phyloP scores from a whole-genome alignment of 1,140 invertebrate species.

The Pseudomyrmex gracilis region DNA sequence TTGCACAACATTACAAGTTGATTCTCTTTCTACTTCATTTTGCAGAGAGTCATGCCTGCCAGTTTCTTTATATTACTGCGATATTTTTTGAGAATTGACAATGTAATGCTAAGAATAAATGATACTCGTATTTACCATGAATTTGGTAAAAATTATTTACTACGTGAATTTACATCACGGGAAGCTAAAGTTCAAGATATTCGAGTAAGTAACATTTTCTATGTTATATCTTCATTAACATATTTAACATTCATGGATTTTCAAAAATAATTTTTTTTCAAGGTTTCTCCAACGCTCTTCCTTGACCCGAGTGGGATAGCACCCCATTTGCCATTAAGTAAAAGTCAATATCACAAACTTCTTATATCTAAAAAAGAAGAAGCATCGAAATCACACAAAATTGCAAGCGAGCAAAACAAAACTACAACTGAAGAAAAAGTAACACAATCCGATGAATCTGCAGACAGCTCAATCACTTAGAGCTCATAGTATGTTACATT shows the following conservation, averaged over 20 bases:
- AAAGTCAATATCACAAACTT: conserved; percentile 84
- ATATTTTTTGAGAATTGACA: conserved; percentile 97
- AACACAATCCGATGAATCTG: conserved; percentile 16
- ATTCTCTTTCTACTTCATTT: conserved; percentile 74
- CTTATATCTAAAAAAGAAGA: conserved; percentile 72
- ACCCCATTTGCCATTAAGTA: conserved; percentile 84
- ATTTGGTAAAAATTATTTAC: conserved; percentile 90
- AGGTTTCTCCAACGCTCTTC: conserved; percentile 85
- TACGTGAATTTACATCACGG: conserved; percentile 91
- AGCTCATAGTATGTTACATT: background rate
- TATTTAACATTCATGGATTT: too few species aligned
- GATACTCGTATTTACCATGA: conserved; percentile 97
- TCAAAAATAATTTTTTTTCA: conserved; percentile 56
- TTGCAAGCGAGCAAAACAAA: conserved; percentile 12
- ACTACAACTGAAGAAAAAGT: background rate
- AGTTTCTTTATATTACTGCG: conserved; percentile 96
- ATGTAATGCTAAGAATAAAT: conserved; percentile 94
- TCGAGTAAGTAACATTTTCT: conserved; percentile 74
- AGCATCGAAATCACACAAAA: conserved; percentile 40
- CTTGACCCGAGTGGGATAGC: conserved; percentile 87
- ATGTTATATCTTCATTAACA: background rate
- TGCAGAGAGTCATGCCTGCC: conserved; percentile 97
- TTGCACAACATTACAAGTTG: conserved; percentile 27
- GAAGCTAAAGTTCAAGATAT: conserved; percentile 90
- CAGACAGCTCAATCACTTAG: conserved; percentile 74